Base-by-base conservation (phyloP, 2,113 vertebrate species). In the Crotalus tigris region DNA sequence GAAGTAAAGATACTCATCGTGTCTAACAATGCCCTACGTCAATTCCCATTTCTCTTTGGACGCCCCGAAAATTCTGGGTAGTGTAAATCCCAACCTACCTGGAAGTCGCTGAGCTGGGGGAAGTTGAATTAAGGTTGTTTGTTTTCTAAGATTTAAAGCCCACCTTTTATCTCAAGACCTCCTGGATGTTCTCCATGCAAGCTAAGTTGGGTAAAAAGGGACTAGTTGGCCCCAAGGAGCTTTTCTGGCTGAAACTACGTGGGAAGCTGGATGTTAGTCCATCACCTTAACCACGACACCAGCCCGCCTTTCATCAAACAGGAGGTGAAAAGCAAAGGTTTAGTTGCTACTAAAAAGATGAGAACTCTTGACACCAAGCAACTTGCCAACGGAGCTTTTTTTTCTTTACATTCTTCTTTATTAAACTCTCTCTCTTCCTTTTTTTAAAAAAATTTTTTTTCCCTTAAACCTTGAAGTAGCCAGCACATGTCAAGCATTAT, bases 401-500 rank as follows among this genome's bases (percentile, higher is more conserved):
- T 33, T 33, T 7, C 24, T 23, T 21, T 29, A 11, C 69, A 26
- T 9, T 1, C 8, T 5, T 39, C 88, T 95, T 94, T 94, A 51
- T 88, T 33, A 12, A 7, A 21, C 10, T 49, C 49, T 53, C 21
- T 92, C 19, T n/a, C 5, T 55, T 17, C 17, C 4, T 11, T 13
- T 15, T 15, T 90, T 95, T 93, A 2, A 2, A 93, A 91, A 93
- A 39, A 39, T 2, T 0, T 39, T 39, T 39, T 96, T 94, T 93
- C 95, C 90, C 94, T 94, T 90, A 95, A 96, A 94, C 92, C 93
- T 94, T 94, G 95, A 95, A 95, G 94, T 90, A 96, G 95, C 51
- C 94, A 97, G 94, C 85, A 93, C 86, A 95, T 94, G 96, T 96
- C 96, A 97, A 91, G 44, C 94, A 95, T 94, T 95, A 96, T 96